phyloP scores from a whole-genome alignment of 2,888 invertebrate genomes.

The Eucera pruinosa region DNA sequence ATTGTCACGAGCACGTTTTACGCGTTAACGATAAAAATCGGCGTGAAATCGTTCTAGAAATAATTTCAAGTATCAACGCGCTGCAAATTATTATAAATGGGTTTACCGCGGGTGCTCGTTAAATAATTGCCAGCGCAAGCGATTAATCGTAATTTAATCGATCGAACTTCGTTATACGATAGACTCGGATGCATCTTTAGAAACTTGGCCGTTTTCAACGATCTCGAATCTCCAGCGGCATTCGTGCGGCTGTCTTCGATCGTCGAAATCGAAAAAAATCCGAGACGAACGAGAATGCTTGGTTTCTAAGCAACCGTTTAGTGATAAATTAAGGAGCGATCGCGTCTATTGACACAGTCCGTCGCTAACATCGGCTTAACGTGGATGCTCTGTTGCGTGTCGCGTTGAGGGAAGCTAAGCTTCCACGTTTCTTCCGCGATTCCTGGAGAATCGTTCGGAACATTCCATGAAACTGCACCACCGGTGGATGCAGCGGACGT shows the following conservation, averaged over 20 bases:
- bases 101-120: too few species aligned
- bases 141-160: too few species aligned
- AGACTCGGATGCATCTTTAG: too few species aligned
- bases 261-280: not conserved
- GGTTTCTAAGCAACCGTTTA: slow-evolving; percentile 23
- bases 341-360: slow-evolving; percentile 51
- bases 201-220: too few species aligned
- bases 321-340: slow-evolving; percentile 51
- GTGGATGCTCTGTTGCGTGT: slow-evolving; percentile 10
- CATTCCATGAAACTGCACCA: not conserved
- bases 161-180: too few species aligned
- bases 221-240: not conserved
- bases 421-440: not conserved
- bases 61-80: too few species aligned
- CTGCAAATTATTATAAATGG: too few species aligned
- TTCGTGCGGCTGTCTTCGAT: not conserved
- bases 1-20: too few species aligned
- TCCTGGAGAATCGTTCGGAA: not conserved
- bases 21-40: too few species aligned
- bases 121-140: too few species aligned
- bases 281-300: not conserved
- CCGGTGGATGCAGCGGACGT: not conserved
- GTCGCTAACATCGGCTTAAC: slow-evolving; percentile 36
- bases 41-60: too few species aligned
- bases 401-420: not conserved